phyloP scores from a whole-genome alignment of 1,140 invertebrate genomes.

The Bombus fervidus region DNA sequence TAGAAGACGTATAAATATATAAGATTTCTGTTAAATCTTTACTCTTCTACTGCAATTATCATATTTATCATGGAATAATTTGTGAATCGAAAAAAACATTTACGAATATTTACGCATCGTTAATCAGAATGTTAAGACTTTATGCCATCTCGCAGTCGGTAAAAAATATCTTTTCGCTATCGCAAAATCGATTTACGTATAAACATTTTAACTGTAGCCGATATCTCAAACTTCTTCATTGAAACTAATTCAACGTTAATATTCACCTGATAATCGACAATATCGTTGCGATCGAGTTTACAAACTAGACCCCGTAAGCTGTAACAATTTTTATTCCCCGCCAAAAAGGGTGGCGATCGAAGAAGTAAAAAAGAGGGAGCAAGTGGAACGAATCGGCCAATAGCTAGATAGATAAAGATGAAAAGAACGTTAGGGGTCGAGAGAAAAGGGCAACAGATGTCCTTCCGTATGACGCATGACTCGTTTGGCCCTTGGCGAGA shows the following conservation, averaged over 20 bases:
- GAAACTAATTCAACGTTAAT: background rate
- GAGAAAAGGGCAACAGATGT: slow-evolving; percentile 76
- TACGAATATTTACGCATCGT: background rate
- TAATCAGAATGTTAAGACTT: background rate
- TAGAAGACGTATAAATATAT: too few species aligned
- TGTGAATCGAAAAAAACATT: background rate
- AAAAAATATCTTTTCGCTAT: slow-evolving; percentile 5
- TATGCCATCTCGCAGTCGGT: slow-evolving; percentile 6
- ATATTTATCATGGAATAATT: too few species aligned
- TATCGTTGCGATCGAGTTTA: background rate
- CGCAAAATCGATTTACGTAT: slow-evolving; percentile 51
- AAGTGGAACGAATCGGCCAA: background rate
- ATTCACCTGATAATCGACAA: background rate
- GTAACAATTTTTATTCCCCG: slow-evolving; percentile 2
- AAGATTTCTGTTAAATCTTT: background rate
- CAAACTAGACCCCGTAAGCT: too few species aligned
- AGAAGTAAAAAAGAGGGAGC: background rate
- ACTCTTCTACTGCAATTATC: background rate
- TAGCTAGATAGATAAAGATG: background rate
- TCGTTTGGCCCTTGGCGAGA: slow-evolving; percentile 57
- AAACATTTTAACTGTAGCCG: slow-evolving; percentile 43
- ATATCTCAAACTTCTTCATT: background rate
- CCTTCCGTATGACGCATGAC: slow-evolving; percentile 73
- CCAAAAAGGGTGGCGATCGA: background rate
- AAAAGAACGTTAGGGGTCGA: slow-evolving; percentile 35